Evolutionary conservation across 2,113 vertebrate species (phyloP).

Genomic region (Cochlearius cochlearius): DNA sequence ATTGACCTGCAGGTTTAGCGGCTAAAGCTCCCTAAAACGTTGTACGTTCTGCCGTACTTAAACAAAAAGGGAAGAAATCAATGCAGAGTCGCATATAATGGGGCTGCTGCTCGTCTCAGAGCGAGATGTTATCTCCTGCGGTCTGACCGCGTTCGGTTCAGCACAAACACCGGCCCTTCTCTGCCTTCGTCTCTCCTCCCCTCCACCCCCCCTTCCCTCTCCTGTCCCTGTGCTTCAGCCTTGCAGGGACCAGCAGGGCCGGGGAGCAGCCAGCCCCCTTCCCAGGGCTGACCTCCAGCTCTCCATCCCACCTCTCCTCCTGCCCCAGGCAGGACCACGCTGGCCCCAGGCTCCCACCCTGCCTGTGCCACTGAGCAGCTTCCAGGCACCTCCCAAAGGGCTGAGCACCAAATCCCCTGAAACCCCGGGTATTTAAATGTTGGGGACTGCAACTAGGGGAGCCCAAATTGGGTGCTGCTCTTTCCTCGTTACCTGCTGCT

Average conservation of each 20-base stretch:
- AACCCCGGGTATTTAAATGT: neutral
- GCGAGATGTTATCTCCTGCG: neutral
- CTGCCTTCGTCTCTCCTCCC: neutral
- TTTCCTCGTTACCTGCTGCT: neutral
- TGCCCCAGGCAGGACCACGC: neutral
- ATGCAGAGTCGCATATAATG: neutral
- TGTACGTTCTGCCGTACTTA: neutral
- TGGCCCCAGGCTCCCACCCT: neutral
- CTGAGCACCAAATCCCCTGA: neutral
- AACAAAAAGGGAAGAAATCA: neutral
- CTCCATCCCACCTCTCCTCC: neutral
- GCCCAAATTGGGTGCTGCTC: neutral
- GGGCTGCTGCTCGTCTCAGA: neutral
- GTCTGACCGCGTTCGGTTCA: fast-evolving
- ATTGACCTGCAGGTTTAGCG: neutral
- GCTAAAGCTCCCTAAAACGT: neutral
- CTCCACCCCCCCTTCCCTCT: neutral
- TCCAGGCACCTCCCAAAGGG: neutral
- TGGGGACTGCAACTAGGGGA: neutral
- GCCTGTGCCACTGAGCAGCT: neutral
- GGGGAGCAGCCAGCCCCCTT: neutral
- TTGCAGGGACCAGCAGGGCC: neutral
- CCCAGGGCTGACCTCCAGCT: neutral
- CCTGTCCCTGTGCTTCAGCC: neutral
- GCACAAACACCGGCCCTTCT: neutral